phyloP scores from a whole-genome alignment of 2,888 invertebrate genomes.

The Caenorhabditis panamensis region DNA sequence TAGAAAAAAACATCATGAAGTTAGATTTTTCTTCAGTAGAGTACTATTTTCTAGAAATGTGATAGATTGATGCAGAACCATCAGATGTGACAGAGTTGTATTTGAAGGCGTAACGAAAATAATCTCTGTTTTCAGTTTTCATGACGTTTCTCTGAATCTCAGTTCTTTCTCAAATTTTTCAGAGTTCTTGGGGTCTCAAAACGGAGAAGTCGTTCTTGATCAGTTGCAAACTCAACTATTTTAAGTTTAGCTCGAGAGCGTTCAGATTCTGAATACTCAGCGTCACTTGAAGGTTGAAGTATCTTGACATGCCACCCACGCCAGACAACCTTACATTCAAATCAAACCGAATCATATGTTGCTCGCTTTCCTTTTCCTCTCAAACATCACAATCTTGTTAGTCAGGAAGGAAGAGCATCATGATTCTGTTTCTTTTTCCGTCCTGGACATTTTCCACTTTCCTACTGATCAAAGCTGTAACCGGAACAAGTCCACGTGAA shows the following conservation, averaged over 20 bases:
- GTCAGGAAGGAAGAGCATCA: slow-evolving; percentile 18
- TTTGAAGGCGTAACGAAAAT: too few species aligned
- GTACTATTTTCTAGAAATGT: too few species aligned
- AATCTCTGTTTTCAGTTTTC: too few species aligned
- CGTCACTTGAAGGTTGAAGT: slow-evolving; percentile 26
- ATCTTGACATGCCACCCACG: slow-evolving; percentile 45
- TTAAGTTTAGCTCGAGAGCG: not conserved
- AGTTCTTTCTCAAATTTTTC: not conserved
- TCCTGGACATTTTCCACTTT: not conserved
- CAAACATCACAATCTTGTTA: slow-evolving; percentile 38
- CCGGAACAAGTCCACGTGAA: slow-evolving; percentile 34
- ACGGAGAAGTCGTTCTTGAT: not conserved
- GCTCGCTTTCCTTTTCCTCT: slow-evolving; percentile 27
- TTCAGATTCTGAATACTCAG: not conserved
- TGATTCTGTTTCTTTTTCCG: slow-evolving; percentile 31
- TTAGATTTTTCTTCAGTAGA: too few species aligned
- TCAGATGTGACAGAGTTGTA: too few species aligned
- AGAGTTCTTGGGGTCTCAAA: not conserved
- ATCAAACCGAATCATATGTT: slow-evolving; percentile 50
- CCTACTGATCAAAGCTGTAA: not conserved
- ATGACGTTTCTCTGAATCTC: not conserved
- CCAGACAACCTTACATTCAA: slow-evolving; percentile 18
- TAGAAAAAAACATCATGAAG: too few species aligned
- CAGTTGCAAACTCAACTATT: not conserved
- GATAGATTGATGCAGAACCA: too few species aligned